Percentiles rank a stretch among this genome's conserved stretches.
Conservation (phyloP, 2,888 invertebrate genomes). For the Philereme vetulata region DNA sequence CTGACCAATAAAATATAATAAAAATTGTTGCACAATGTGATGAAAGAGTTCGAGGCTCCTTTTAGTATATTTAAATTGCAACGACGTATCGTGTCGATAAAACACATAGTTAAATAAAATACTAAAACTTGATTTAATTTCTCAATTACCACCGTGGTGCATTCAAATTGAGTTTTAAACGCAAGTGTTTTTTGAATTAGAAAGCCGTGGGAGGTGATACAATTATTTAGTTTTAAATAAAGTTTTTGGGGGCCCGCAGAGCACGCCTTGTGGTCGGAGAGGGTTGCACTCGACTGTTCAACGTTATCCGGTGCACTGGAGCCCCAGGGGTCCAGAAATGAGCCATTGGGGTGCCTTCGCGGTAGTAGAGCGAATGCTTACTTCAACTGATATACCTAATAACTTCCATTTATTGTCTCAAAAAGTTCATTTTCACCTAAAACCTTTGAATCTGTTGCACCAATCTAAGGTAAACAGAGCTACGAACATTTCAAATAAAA, state of each 20-base stretch:
- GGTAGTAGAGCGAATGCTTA: not conserved
- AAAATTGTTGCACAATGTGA: no score
- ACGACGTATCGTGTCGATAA: no score
- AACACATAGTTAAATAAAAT: no score
- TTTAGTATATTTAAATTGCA: no score
- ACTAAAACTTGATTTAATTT: not conserved
- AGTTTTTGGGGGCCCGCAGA: slow-evolving; percentile 64
- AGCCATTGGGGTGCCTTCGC: not conserved
- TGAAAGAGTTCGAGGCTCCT: no score
- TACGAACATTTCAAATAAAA: no score
- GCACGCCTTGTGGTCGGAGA: slow-evolving; percentile 73
- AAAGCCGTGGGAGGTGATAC: slow-evolving; percentile 24
- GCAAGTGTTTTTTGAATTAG: slow-evolving; percentile 25
- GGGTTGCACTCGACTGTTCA: slow-evolving; percentile 40
- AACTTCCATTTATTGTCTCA: no score
- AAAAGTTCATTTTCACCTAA: no score
- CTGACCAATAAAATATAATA: no score
- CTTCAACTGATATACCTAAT: no score
- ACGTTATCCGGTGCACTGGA: slow-evolving; percentile 46
- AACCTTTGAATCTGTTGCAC: no score
- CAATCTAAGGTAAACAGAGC: no score
- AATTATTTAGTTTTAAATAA: slow-evolving; percentile 56
- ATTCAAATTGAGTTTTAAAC: slow-evolving; percentile 20
- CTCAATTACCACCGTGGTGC: slow-evolving; percentile 17
- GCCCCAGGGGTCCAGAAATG: slow-evolving; percentile 4